A percentile compares a stretch with the other conserved stretches of the same genome.
phyloP scores from a whole-genome alignment of 2,888 invertebrate genomes.

The Caenorhabditis doughertyi region DNA sequence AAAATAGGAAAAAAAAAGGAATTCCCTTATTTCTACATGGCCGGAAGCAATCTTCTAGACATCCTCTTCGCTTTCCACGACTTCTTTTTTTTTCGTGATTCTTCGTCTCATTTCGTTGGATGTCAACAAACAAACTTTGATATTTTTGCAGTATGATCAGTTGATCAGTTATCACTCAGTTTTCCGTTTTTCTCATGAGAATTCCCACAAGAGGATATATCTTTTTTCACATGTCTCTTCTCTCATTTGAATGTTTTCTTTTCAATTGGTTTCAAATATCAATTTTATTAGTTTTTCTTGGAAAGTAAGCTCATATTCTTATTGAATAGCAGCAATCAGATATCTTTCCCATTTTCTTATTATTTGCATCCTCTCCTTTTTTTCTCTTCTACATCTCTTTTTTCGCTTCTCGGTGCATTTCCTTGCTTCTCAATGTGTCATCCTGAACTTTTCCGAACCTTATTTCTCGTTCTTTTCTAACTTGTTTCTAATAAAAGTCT shows the following conservation, averaged over 20 bases:
- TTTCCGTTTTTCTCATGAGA: conserved; percentile 4
- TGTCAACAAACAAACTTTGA: conserved; percentile 19
- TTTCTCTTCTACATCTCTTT: too few relatives aligned
- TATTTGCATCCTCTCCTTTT: too few relatives aligned
- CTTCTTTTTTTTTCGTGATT: conserved; percentile 39
- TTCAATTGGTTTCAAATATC: not conserved
- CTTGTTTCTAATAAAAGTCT: not conserved
- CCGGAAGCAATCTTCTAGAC: conserved; percentile 44
- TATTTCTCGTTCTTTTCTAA: not conserved
- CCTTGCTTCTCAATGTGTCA: too few relatives aligned
- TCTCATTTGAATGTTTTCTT: not conserved
- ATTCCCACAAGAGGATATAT: conserved; percentile 23
- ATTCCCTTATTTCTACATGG: conserved; percentile 15
- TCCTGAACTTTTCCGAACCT: not conserved
- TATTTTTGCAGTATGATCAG: conserved; percentile 8
- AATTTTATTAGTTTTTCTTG: not conserved
- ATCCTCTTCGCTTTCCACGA: not conserved
- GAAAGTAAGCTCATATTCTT: not conserved
- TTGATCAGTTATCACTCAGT: conserved; percentile 32
- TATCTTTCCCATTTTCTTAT: conserved; percentile 1
- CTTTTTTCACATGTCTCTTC: conserved; percentile 24
- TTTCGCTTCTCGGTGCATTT: conserved; percentile 4
- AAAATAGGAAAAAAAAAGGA: not conserved
- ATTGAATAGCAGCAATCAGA: conserved; percentile 32
- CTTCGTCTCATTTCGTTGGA: conserved; percentile 29